Percentiles rank a stretch among this genome's conserved stretches.
phyloP scores from a whole-genome alignment of 1,140 invertebrate species.

The Zaprionus tsacasi region DNA sequence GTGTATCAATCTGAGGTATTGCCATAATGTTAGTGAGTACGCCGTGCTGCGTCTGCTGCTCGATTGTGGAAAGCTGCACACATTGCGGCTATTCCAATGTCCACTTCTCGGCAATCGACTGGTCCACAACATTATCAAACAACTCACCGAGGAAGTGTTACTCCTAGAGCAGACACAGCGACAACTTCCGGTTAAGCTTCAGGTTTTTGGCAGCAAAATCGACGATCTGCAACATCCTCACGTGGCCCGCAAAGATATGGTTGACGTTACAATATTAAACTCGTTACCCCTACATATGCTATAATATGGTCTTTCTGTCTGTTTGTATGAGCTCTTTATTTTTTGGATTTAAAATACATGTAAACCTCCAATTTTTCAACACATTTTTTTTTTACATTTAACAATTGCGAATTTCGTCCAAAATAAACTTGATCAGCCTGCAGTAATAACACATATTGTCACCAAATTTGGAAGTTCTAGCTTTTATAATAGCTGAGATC shows the following conservation, averaged over 20 bases:
- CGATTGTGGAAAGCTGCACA: background rate
- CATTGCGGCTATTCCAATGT: background rate
- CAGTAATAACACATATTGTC: too few species aligned
- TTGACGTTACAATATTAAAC: background rate
- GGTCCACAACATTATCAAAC: background rate
- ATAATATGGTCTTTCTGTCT: too few species aligned
- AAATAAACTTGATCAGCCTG: too few species aligned
- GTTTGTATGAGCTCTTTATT: too few species aligned
- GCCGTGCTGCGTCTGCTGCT: background rate
- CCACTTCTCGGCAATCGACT: background rate
- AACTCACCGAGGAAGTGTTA: background rate
- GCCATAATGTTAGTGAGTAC: background rate
- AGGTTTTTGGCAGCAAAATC: background rate
- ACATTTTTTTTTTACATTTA: background rate
- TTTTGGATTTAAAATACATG: too few species aligned
- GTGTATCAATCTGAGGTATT: background rate
- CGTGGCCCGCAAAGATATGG: background rate
- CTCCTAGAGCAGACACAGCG: background rate
- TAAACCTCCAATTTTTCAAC: background rate
- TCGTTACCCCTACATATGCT: too few species aligned
- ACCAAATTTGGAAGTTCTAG: too few species aligned
- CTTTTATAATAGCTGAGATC: too few species aligned
- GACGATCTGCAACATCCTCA: background rate
- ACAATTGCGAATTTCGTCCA: too few species aligned
- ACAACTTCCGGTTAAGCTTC: conserved; percentile 1